phyloP scores from a whole-genome alignment of 2,888 invertebrate species.

The Eumerus sabulonum region DNA sequence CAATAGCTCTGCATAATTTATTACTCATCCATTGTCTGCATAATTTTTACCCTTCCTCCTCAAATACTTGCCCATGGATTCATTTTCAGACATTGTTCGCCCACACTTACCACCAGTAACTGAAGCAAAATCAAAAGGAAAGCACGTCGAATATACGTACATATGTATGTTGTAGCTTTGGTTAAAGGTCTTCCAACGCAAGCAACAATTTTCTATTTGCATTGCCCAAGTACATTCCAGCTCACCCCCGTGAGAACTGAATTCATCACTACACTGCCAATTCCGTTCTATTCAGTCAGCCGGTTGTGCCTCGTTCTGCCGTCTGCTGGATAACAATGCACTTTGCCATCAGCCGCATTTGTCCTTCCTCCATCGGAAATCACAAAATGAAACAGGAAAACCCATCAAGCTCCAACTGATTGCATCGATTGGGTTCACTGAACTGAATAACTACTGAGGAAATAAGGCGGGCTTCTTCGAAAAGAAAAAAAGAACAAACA shows the following conservation, averaged over 20 bases:
- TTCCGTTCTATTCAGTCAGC: too few species aligned
- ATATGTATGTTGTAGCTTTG: conserved; percentile 48
- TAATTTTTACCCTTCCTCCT: conserved; percentile 45
- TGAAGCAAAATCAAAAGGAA: background rate
- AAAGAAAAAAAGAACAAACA: conserved; percentile 8
- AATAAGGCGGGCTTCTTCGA: conserved; percentile 51
- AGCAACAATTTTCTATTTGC: conserved; percentile 48
- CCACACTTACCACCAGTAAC: conserved; percentile 8
- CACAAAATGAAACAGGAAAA: conserved; percentile 67
- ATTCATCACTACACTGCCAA: conserved; percentile 33
- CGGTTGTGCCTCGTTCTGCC: conserved; percentile 7
- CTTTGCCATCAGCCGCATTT: conserved; percentile 12
- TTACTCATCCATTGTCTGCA: conserved; percentile 38
- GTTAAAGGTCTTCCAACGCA: conserved; percentile 49
- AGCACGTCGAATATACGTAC: background rate
- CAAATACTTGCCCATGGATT: conserved; percentile 55
- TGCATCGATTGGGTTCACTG: conserved; percentile 68
- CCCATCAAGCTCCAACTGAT: conserved; percentile 67
- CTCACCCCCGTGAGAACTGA: conserved; percentile 2
- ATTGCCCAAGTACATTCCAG: conserved; percentile 28
- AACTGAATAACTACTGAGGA: conserved; percentile 65
- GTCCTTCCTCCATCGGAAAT: conserved; percentile 58
- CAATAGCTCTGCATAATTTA: conserved; percentile 48
- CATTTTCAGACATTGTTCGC: conserved; percentile 49
- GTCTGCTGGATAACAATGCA: conserved; percentile 56